A percentile compares a stretch with the other conserved stretches of the same genome.
Conservation (phyloP, 2,888 invertebrate species). For the Actias luna region DNA sequence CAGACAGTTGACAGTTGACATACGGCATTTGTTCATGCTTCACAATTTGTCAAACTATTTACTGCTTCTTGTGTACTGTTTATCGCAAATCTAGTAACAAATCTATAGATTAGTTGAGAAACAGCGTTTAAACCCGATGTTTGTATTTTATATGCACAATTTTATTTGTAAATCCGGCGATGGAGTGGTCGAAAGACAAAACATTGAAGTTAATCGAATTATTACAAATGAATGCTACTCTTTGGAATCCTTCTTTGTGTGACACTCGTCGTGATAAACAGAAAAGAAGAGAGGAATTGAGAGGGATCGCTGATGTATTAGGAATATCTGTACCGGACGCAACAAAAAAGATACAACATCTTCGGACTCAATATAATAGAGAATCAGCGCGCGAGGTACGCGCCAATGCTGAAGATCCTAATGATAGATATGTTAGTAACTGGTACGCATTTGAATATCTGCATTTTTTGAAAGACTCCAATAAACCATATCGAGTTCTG, state of each 20-base stretch:
- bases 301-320: conserved; percentile 62
- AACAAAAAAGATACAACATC: conserved; percentile 83
- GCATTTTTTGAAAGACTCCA: conserved; percentile 82
- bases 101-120: conserved; percentile 55
- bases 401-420: conserved; percentile 73
- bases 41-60: neutral
- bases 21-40: neutral
- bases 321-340: conserved; percentile 70
- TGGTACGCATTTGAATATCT: conserved; percentile 83
- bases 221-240: conserved; percentile 64
- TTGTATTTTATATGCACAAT: conserved; percentile 37
- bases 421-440: conserved; percentile 75
- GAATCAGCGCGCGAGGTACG: conserved; percentile 80
- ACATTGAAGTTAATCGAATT: conserved; percentile 72
- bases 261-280: conserved; percentile 71
- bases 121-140: conserved; percentile 36
- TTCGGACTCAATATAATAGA: conserved; percentile 83
- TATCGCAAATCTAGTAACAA: conserved; percentile 37
- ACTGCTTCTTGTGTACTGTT: neutral
- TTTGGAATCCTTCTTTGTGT: conserved; percentile 72
- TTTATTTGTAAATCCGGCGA: conserved; percentile 38
- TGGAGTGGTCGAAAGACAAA: conserved; percentile 78
- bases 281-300: conserved; percentile 69
- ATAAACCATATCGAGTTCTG: conserved; percentile 66
- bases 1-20: neutral